Evolutionary conservation across 2,113 vertebrate genomes (phyloP).

Genomic region (Atractosteus spatula): DNA sequence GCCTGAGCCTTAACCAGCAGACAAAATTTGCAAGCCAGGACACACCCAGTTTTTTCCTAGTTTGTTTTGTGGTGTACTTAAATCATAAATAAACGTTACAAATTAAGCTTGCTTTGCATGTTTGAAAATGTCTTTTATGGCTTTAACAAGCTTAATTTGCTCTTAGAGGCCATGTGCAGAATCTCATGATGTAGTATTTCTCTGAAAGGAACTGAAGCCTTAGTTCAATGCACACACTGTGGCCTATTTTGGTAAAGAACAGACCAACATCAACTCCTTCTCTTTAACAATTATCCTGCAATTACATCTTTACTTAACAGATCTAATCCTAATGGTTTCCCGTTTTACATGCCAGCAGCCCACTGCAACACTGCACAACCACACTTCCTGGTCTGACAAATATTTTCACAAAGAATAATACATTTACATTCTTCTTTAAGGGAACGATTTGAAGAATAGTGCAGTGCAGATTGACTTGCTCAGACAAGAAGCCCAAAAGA

Average conservation of each 20-base stretch:
- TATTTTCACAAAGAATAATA: neutral
- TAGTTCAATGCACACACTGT: neutral
- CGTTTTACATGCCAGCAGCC: constrained; percentile 23
- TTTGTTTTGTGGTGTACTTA: no score
- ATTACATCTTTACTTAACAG: constrained; percentile 29
- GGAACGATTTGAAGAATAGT: neutral
- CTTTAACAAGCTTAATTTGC: no score
- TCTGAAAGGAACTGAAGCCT: no score
- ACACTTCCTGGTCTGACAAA: constrained; percentile 11
- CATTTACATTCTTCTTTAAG: neutral
- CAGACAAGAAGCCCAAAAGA: neutral
- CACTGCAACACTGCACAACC: neutral
- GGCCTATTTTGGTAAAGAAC: constrained; percentile 10
- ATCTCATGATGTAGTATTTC: no score
- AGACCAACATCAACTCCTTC: constrained; percentile 18
- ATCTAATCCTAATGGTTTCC: constrained; percentile 31
- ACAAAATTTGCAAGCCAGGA: no score
- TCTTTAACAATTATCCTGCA: constrained; percentile 26
- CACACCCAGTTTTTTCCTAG: no score
- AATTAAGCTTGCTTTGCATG: no score
- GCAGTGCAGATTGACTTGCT: neutral
- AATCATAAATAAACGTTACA: no score
- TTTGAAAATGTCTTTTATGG: no score
- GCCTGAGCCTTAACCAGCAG: no score
- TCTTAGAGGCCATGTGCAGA: no score